Evolutionary conservation across 2,797 vertebrate genomes (phyloP).

Genomic region (Triplophysa yarkandensis): DNA sequence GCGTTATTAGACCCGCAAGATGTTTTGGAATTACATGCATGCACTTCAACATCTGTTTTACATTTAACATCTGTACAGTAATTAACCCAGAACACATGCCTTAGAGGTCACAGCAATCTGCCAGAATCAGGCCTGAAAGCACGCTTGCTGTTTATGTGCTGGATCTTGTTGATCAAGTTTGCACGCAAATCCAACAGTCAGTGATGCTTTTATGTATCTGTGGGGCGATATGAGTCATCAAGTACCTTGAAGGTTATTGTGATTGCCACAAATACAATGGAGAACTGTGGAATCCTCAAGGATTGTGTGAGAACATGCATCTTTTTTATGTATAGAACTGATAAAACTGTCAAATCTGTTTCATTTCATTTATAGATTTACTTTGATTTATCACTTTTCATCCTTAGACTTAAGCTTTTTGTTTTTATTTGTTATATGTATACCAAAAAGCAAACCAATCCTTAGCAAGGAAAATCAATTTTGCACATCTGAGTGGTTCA

Average conservation of each 20-base stretch:
- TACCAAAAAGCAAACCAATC: no score
- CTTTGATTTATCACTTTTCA: no score
- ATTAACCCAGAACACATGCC: constrained; percentile 12
- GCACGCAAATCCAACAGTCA: neutral
- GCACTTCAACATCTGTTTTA: constrained; percentile 8
- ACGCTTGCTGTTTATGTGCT: neutral
- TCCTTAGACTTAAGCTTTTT: no score
- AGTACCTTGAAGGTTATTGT: neutral
- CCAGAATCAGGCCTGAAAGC: constrained; percentile 5
- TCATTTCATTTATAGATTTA: no score
- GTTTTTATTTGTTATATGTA: no score
- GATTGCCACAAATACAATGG: neutral
- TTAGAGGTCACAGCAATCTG: constrained; percentile 5
- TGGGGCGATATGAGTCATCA: neutral
- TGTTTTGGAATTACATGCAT: constrained; percentile 11
- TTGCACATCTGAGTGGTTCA: no score
- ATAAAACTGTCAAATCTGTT: no score
- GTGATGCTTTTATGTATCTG: neutral
- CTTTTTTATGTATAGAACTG: no score
- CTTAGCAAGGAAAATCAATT: no score
- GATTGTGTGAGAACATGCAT: no score
- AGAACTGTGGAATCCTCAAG: no score
- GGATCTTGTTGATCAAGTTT: neutral
- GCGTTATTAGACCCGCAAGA: constrained; percentile 49
- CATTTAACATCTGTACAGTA: constrained; percentile 17